Evolutionary conservation across 2,888 invertebrate genomes (phyloP), one percentile per base, ranked within the genome.

Genomic region (Hydrotaea cyrtoneurina): DNA sequence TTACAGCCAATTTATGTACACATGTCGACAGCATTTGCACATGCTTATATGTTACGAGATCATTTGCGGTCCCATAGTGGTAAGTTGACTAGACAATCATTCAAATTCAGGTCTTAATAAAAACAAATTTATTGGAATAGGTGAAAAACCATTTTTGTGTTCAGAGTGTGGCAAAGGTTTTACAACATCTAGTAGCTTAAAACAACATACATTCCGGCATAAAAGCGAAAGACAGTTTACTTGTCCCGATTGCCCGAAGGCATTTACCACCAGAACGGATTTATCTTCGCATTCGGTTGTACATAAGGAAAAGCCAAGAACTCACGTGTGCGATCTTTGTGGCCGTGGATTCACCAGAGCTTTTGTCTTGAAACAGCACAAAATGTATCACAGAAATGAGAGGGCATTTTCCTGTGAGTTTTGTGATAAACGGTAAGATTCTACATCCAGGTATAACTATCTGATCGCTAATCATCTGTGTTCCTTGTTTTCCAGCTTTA

Each of bases 401-500:
- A 75, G 75, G 71, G 71, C 75, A 23, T 84, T 75, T 64, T 31
- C 80, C 7, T 84, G 80, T 50, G 75, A 80, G 46, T 84, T 80
- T 72, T 84, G 80, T 53, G 84, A 81, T 55, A 81, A 84, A 78
- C 46, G 77, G 83, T 83, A 74, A 64, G 66, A 23, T 5, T 36
- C 0, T 15, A 39, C 5, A 19, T 50, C 15, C 15, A 26, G 17
- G 7, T 53, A 15, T 57, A 15, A 39, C 39, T n/a, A 36, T 19
- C 39, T 39, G 39, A 39, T 39, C 8, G 3, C 2, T 31, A 31
- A n/a, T n/a, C n/a, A n/a, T 36, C 36, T 59, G 31, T 26, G 17
- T 53, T n/a, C n/a, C 13, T 5, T 55, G 13, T n/a, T 17, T 39
- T 31, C 5, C 39, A 94, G 94, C 80, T 94, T 94, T 87, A 93